Percentiles rank a stretch among this genome's conserved stretches.
These are phyloP conservation scores for Diabrotica balteata DNA, from an alignment of 2,888 invertebrate species.

Conservation along the genomic window DNA sequence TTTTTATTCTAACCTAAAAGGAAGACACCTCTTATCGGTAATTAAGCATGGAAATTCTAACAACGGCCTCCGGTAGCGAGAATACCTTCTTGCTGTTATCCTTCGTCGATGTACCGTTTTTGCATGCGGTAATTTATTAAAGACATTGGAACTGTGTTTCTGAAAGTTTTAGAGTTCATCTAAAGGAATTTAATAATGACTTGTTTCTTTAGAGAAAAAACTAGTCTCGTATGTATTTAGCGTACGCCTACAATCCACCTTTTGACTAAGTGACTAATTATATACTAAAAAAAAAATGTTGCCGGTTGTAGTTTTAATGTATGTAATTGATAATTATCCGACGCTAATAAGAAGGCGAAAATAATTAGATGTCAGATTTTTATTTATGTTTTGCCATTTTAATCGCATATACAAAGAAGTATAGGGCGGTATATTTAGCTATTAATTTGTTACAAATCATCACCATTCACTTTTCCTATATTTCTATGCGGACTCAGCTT, in stretches of 20 bases:
- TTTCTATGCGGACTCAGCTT: no score
- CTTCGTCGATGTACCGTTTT: background rate
- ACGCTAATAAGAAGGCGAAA: no score
- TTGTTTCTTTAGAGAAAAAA: slow-evolving; percentile 1
- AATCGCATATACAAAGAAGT: no score
- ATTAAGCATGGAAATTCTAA: no score
- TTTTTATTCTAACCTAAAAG: no score
- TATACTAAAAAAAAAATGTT: background rate
- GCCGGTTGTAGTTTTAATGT: background rate
- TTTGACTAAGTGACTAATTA: slow-evolving; percentile 3
- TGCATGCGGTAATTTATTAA: slow-evolving; percentile 2
- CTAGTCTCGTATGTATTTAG: background rate
- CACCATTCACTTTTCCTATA: no score
- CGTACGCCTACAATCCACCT: background rate
- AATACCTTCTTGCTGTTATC: no score
- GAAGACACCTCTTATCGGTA: no score
- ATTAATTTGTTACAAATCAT: no score
- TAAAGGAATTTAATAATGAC: background rate
- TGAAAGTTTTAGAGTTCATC: background rate
- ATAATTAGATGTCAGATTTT: background rate
- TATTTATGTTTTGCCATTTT: no score
- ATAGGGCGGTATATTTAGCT: no score
- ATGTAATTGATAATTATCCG: slow-evolving; percentile 1
- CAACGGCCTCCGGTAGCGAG: no score
- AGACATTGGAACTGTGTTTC: background rate